phyloP scores from a whole-genome alignment of 2,888 invertebrate species.

The Trissolcus brochymenae region DNA sequence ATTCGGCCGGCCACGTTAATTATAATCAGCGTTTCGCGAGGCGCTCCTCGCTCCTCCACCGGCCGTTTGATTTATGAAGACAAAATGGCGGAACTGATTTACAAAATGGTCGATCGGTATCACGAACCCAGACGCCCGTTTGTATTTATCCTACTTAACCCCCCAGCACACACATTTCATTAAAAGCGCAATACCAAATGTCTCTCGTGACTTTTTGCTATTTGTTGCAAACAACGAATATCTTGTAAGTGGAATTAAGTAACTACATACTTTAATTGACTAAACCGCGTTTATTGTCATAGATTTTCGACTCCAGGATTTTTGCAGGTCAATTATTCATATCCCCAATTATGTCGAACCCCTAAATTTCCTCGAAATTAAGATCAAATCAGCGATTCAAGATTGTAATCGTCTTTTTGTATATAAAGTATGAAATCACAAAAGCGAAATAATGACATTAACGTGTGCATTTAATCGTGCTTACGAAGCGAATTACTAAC shows the following conservation, averaged over 20 bases:
- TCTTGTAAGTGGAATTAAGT: slow-evolving; percentile 42
- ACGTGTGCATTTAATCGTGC: slow-evolving; percentile 23
- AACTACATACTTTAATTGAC: slow-evolving; percentile 33
- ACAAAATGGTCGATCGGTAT: slow-evolving; percentile 72
- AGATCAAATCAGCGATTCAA: slow-evolving; percentile 12
- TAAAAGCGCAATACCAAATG: slow-evolving; percentile 54
- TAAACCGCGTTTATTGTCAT: slow-evolving; percentile 5
- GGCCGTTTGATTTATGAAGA: slow-evolving; percentile 68
- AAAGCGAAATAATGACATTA: slow-evolving; percentile 33
- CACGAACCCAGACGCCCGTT: slow-evolving; percentile 58
- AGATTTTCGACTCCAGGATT: slow-evolving; percentile 1
- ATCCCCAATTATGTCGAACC: no score
- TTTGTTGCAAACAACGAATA: slow-evolving; percentile 41
- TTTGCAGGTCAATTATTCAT: no score
- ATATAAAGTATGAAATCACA: slow-evolving; percentile 16
- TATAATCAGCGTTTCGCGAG: slow-evolving; percentile 68
- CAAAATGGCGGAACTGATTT: slow-evolving; percentile 73
- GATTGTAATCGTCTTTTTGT: slow-evolving; percentile 11
- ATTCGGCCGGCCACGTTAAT: slow-evolving; percentile 70
- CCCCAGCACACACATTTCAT: slow-evolving; percentile 51
- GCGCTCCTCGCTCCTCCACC: slow-evolving; percentile 42
- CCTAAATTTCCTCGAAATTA: background rate
- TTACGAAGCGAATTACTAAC: slow-evolving; percentile 38
- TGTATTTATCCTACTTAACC: slow-evolving; percentile 66
- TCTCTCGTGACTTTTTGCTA: slow-evolving; percentile 57